Evolutionary conservation across 2,888 invertebrate genomes (phyloP).

Genomic region (Plebejus melissa): DNA sequence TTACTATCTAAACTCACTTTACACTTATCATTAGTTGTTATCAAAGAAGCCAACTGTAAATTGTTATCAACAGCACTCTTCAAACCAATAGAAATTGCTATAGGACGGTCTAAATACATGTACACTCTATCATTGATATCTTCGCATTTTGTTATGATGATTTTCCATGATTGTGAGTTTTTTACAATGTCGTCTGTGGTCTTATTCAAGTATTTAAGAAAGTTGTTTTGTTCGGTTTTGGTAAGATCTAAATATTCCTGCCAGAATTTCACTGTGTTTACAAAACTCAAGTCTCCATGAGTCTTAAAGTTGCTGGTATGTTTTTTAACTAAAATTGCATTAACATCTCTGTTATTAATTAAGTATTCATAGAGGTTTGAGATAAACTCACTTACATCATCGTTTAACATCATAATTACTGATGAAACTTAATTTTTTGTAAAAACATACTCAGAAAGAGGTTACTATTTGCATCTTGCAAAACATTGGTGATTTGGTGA

Average conservation of each 20-base stretch:
- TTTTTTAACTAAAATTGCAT: slow-evolving; percentile 69
- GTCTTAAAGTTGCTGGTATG: slow-evolving; percentile 76
- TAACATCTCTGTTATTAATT: slow-evolving; percentile 40
- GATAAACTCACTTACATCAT: slow-evolving; percentile 45
- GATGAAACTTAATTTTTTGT: slow-evolving; percentile 27
- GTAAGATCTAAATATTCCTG: slow-evolving; percentile 47
- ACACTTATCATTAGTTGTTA: slow-evolving; percentile 38
- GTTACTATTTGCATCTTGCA: background rate
- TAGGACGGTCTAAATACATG: slow-evolving; percentile 72
- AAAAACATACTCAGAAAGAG: background rate
- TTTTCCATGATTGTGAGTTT: slow-evolving; percentile 68
- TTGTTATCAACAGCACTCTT: slow-evolving; percentile 47
- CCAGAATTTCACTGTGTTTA: slow-evolving; percentile 79
- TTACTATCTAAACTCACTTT: slow-evolving; percentile 48
- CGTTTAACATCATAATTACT: slow-evolving; percentile 38
- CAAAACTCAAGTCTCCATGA: slow-evolving; percentile 83
- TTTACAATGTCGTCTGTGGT: slow-evolving; percentile 53
- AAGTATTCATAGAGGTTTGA: slow-evolving; percentile 48
- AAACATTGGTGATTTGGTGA: background rate
- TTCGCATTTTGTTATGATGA: slow-evolving; percentile 60
- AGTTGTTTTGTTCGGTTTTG: slow-evolving; percentile 38
- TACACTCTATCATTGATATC: slow-evolving; percentile 66
- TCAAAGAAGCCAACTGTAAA: slow-evolving; percentile 42
- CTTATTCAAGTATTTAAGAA: slow-evolving; percentile 54
- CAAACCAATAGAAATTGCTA: slow-evolving; percentile 51